Conservation (phyloP, 2,113 vertebrate species). For the Axis porcinus region DNA sequence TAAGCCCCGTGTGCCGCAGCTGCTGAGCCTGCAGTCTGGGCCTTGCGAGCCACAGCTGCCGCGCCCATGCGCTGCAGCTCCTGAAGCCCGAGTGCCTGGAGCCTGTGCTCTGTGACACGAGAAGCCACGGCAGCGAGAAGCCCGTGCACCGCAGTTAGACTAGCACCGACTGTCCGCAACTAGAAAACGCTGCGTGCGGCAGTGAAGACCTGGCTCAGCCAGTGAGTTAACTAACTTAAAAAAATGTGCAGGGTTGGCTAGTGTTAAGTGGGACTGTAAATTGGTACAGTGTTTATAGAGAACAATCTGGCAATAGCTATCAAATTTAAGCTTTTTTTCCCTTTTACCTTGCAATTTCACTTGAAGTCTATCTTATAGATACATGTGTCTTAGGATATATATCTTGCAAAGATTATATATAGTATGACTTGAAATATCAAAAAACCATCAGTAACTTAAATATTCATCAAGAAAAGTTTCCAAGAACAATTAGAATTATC, state of each 20-base stretch:
- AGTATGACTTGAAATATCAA: constrained; percentile 10
- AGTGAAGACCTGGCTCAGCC: not conserved
- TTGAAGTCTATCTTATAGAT: not conserved
- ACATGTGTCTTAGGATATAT: not conserved
- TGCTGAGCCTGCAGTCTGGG: not conserved
- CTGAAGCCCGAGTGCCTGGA: not conserved
- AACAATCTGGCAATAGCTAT: not conserved
- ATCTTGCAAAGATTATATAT: not conserved
- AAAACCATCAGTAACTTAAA: not conserved
- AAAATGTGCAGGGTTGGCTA: not conserved
- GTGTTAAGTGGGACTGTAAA: not conserved
- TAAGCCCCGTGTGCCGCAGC: not conserved
- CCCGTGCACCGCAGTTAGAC: not conserved
- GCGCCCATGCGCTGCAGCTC: not conserved
- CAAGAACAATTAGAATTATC: not conserved
- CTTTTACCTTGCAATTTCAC: not conserved
- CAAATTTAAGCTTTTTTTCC: not conserved
- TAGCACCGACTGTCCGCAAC: rapidly evolving
- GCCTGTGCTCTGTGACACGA: not conserved
- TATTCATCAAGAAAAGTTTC: not conserved
- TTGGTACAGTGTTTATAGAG: not conserved
- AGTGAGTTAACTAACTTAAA: not conserved
- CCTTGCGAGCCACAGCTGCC: not conserved
- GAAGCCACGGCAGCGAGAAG: not conserved
- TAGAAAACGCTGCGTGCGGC: not conserved